These are phyloP conservation scores for Saccostrea glomerata DNA, from an alignment of 1,140 invertebrate species.

Conservation along the genomic window DNA sequence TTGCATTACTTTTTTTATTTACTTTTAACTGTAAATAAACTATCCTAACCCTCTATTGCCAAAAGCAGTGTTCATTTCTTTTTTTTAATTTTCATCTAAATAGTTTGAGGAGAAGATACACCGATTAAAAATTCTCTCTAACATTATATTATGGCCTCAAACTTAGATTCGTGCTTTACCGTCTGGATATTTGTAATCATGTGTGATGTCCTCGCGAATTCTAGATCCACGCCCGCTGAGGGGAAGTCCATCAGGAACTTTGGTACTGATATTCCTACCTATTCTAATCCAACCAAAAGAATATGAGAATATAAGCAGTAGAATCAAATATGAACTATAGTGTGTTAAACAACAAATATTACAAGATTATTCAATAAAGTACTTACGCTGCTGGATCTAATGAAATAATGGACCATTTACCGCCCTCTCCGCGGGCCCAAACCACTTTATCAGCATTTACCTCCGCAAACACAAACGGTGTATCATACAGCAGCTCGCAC, in stretches of 20 bases:
- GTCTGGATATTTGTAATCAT: constrained; percentile 92
- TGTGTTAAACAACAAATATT: background rate
- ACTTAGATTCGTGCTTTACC: constrained; percentile 81
- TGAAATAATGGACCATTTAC: constrained; percentile 62
- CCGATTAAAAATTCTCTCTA: too few species aligned
- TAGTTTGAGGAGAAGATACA: constrained; percentile 69
- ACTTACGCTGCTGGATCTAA: constrained; percentile 65
- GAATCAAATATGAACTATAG: background rate
- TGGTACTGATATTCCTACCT: constrained; percentile 88
- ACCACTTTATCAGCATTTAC: constrained; percentile 88
- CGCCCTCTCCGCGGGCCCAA: constrained; percentile 69
- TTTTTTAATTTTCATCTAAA: too few species aligned
- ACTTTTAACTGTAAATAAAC: too few species aligned
- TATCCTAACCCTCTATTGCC: too few species aligned
- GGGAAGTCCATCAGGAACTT: constrained; percentile 87
- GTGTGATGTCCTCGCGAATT: constrained; percentile 88
- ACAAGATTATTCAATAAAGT: background rate
- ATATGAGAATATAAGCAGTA: too few species aligned
- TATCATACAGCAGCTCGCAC: constrained; percentile 85
- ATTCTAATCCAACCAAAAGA: constrained; percentile 7
- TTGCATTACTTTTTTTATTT: too few species aligned
- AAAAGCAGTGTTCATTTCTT: too few species aligned
- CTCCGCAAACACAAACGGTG: constrained; percentile 87
- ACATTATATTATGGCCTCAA: too few species aligned
- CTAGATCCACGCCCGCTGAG: constrained; percentile 19